A percentile compares a stretch with the other conserved stretches of the same genome.
phyloP scores from a whole-genome alignment of 2,113 vertebrate species.

The Myrmecobius fasciatus region DNA sequence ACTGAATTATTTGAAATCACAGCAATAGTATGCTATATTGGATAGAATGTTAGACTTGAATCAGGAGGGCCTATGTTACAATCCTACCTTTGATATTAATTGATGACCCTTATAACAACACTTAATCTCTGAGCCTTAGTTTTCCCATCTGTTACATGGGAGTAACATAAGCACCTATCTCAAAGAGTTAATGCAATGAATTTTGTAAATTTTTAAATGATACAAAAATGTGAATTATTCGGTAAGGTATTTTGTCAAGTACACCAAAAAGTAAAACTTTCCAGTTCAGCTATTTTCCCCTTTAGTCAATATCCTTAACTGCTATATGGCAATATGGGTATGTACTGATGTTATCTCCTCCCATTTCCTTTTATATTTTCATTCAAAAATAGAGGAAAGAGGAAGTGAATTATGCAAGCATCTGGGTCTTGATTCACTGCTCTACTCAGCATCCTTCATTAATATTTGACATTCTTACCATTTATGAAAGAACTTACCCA shows the following conservation, averaged over 20 bases:
- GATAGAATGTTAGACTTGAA: not conserved
- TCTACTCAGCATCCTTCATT: constrained; percentile 5
- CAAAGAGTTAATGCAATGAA: not conserved
- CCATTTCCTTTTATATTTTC: constrained; percentile 3
- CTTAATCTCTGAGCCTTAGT: not conserved
- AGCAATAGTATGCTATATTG: not conserved
- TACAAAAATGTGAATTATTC: not conserved
- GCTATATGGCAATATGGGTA: not conserved
- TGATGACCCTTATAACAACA: not conserved
- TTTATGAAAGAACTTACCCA: constrained; percentile 7
- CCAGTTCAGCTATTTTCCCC: not conserved
- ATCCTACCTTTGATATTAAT: not conserved
- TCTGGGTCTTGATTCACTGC: constrained; percentile 1
- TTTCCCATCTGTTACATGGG: not conserved
- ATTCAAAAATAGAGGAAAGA: not conserved
- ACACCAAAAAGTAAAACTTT: not conserved
- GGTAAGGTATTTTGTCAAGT: not conserved
- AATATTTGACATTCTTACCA: constrained; percentile 6
- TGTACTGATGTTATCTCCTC: not conserved
- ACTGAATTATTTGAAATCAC: not conserved
- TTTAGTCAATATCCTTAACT: not conserved
- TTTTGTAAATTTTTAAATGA: not conserved
- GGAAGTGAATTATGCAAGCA: constrained; percentile 1
- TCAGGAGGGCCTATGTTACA: not conserved
- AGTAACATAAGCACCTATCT: not conserved